phyloP scores from a whole-genome alignment of 1,140 invertebrate genomes.

The Cherax quadricarinatus region DNA sequence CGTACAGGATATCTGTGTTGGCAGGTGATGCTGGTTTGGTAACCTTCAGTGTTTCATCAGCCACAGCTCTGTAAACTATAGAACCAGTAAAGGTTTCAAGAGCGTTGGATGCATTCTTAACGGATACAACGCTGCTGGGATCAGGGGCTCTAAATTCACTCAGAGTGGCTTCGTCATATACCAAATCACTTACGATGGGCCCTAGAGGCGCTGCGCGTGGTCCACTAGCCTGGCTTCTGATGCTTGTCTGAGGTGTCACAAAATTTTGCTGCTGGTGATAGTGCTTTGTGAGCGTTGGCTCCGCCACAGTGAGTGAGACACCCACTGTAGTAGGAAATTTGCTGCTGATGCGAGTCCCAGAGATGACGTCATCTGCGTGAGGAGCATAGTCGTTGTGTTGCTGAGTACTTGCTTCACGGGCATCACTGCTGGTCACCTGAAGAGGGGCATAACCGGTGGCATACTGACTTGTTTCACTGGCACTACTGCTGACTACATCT shows the following conservation, averaged over 20 bases:
- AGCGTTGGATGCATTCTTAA: neutral
- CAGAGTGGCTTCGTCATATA: neutral
- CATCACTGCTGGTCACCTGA: neutral
- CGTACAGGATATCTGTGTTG: neutral
- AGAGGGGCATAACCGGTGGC: conserved; percentile 30
- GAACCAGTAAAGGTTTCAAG: neutral
- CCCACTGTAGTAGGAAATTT: neutral
- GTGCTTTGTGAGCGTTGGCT: neutral
- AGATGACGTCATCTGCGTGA: conserved; percentile 33
- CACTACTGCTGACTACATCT: neutral
- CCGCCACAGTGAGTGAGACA: too few species aligned
- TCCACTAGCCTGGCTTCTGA: neutral
- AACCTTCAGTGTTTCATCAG: neutral
- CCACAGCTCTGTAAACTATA: neutral
- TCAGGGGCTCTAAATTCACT: neutral
- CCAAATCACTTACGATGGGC: neutral
- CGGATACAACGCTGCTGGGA: neutral
- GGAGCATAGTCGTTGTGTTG: conserved; percentile 20
- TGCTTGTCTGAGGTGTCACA: conserved; percentile 11
- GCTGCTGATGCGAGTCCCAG: neutral
- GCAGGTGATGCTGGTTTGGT: neutral
- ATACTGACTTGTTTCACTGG: neutral
- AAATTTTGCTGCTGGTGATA: neutral
- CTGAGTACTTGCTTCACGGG: neutral
- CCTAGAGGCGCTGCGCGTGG: too few species aligned